Evolutionary conservation across 2,888 invertebrate species (phyloP), one percentile per base, ranked within the genome.

Genomic region (Leptogaster cylindrica): DNA sequence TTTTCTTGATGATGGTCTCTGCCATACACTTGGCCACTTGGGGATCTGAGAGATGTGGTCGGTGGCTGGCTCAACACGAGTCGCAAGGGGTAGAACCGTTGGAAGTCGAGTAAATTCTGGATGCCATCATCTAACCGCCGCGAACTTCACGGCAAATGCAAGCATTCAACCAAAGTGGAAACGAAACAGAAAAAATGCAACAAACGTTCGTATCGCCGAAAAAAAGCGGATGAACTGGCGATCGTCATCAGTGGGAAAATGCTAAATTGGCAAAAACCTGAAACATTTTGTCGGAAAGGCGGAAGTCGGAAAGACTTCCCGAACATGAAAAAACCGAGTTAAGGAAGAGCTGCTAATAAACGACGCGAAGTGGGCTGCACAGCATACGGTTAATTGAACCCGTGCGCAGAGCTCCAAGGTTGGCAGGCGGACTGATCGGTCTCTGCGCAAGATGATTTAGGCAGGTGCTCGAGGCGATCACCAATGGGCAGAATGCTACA

Each of bases 1-100:
- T 72, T 73, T 71, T 71, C 68, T 71, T 68, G 51, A 69, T 64
- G 66, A 68, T 68, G 39, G 51, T 64, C 64, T 68, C 12, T 41
- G 36, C 48, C 64, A 48, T 68, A 55, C 63, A 51, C 52, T 58
- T 58, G 27, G 23, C 58, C 31, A 18, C 58, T 18, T 18, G 52
- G 33, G n/a, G 52, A 52, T 52, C 33, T 52, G 28, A 33, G 28
- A 33, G 5, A 31, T 28, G 31, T 16, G 14, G 31, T 52, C 14
- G 28, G n/a, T 8, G 31, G 31, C 18, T 28, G 27, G 52, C 52
- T 31, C 16, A 10, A n/a, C 14, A 16, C n/a, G 20, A 2, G 52
- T 18, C 31, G 16, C 31, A 52, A 18, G 31, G 18, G 12, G 33
- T 10, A 52, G 33, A 52, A 52, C 52, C 31, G 52, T 52, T 50